phyloP scores from a whole-genome alignment of 2,113 vertebrate genomes.

The Zapus hudsonius region DNA sequence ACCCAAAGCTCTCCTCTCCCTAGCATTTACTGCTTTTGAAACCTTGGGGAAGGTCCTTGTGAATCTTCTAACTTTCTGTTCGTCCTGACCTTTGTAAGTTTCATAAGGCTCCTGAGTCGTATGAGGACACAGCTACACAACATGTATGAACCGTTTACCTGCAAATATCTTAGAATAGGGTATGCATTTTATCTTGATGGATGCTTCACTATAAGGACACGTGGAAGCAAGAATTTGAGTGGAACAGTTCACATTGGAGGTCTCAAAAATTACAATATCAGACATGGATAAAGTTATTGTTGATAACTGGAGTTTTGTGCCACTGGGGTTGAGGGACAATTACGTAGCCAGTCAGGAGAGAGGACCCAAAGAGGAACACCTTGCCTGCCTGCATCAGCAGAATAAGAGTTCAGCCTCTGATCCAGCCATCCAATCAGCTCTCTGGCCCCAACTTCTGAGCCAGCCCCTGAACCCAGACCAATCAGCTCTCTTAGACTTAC shows the following conservation, averaged over 20 bases:
- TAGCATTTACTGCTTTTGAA: not conserved
- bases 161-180: not conserved
- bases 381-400: too few relatives aligned
- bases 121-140: not conserved
- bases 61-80: not conserved
- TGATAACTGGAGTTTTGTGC: not conserved
- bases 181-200: not conserved
- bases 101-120: not conserved
- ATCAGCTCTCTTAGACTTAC: too few relatives aligned
- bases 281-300: not conserved
- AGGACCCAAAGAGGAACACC: too few relatives aligned
- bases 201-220: not conserved
- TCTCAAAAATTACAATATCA: not conserved
- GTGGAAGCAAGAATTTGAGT: not conserved
- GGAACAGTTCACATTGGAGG: not conserved
- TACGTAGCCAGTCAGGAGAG: too few relatives aligned
- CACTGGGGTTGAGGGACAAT: not conserved
- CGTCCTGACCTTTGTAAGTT: not conserved
- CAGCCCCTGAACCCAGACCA: too few relatives aligned
- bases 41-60: not conserved
- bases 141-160: not conserved
- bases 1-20: not conserved
- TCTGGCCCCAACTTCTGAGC: too few relatives aligned
- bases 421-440: too few relatives aligned
- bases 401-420: too few relatives aligned